phyloP scores from a whole-genome alignment of 2,797 vertebrate species.

The Pseudochromis fuscus region DNA sequence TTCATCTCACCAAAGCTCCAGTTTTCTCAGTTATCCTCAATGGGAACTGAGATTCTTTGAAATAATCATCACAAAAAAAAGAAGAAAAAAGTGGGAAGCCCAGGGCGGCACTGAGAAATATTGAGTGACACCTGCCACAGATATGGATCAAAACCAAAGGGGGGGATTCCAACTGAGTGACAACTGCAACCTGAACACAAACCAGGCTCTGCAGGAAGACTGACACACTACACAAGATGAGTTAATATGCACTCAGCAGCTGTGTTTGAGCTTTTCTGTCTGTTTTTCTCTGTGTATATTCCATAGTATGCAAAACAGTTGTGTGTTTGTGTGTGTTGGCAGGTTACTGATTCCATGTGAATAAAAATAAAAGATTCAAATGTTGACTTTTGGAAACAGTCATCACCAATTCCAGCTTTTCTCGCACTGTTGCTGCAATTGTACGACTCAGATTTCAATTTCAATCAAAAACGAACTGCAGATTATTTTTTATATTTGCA shows the following conservation, averaged over 20 bases:
- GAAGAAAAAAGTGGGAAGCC: slow-evolving; percentile 25
- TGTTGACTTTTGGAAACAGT: slow-evolving; percentile 37
- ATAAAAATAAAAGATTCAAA: slow-evolving; percentile 46
- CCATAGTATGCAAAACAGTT: slow-evolving; percentile 46
- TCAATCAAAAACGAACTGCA: slow-evolving; percentile 37
- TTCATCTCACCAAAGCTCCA: slow-evolving; percentile 40
- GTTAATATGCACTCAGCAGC: slow-evolving; percentile 52
- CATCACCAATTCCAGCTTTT: slow-evolving; percentile 24
- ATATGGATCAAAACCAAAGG: slow-evolving; percentile 54
- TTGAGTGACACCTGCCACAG: slow-evolving; percentile 69
- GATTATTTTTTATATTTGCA: slow-evolving; percentile 42
- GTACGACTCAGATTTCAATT: slow-evolving; percentile 33
- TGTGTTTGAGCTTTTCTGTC: slow-evolving; percentile 36
- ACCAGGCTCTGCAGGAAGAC: slow-evolving; percentile 35
- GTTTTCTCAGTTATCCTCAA: slow-evolving; percentile 23
- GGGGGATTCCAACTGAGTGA: slow-evolving; percentile 42
- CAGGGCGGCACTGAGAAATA: slow-evolving; percentile 22
- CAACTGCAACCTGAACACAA: slow-evolving; percentile 55
- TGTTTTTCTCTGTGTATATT: slow-evolving; percentile 23
- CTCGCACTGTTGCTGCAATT: slow-evolving; percentile 24
- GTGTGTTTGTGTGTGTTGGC: slow-evolving; percentile 16
- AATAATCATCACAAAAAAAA: slow-evolving; percentile 7
- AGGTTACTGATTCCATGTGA: slow-evolving; percentile 42
- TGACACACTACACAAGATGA: slow-evolving; percentile 45
- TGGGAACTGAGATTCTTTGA: slow-evolving; percentile 38